Conservation (phyloP, 53 echinoderm and acorn worm genomes). For the Echinometra lucunter region DNA sequence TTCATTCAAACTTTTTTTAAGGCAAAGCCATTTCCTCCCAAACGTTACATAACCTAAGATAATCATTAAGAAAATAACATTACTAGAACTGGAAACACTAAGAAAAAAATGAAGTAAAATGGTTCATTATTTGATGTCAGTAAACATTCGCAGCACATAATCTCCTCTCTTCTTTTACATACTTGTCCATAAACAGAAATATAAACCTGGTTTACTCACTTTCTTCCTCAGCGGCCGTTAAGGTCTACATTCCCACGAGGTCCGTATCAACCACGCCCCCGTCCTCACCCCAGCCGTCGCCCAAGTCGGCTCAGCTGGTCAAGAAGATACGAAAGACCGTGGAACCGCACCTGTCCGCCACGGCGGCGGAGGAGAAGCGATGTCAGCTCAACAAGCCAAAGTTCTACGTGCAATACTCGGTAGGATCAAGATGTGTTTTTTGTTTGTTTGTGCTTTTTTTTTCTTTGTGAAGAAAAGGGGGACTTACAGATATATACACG, state of each 20-base stretch:
- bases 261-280: constrained; percentile 49
- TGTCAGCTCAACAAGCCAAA: constrained; percentile 54
- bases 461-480: no score
- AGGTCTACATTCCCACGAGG: constrained; percentile 58
- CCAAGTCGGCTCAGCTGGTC: constrained; percentile 52
- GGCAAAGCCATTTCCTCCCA: no score
- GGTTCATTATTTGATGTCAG: no score
- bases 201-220: neutral
- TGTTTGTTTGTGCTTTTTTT: no score
- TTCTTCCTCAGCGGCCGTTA: constrained; percentile 40
- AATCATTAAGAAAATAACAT: no score
- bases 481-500: no score
- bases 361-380: constrained; percentile 47
- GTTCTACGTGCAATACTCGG: constrained; percentile 63
- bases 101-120: no score
- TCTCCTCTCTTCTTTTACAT: no score
- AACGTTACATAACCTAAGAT: no score
- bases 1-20: no score
- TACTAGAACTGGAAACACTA: no score
- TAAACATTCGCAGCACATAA: no score
- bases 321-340: constrained; percentile 62
- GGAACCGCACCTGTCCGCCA: constrained; percentile 47
- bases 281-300: constrained; percentile 26
- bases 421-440: neutral
- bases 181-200: neutral